Evolutionary conservation across 2,888 invertebrate species (phyloP).

Genomic region (Belgica antarctica): DNA sequence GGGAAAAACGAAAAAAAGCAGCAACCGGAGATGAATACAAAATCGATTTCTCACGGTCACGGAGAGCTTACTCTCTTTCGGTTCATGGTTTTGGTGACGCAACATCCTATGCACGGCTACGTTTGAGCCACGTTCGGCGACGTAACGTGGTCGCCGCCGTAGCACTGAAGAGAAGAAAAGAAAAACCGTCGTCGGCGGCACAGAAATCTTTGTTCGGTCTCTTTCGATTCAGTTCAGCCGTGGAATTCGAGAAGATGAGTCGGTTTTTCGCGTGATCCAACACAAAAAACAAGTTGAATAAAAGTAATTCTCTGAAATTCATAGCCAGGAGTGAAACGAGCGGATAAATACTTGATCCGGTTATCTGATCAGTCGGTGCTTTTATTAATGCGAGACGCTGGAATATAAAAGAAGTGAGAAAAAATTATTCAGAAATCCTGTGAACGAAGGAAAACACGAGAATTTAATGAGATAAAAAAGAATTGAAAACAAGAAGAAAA

Average conservation of each 20-base stretch:
- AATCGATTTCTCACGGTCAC: slow-evolving; percentile 29
- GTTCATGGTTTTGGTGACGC: neutral
- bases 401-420: slow-evolving; percentile 27
- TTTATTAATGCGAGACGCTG: neutral
- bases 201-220: neutral
- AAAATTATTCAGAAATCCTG: neutral
- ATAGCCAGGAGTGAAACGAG: slow-evolving; percentile 13
- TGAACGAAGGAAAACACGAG: neutral
- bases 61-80: neutral
- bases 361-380: slow-evolving; percentile 13
- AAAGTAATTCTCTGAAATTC: slow-evolving; percentile 22
- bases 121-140: neutral
- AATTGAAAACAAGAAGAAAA: slow-evolving; percentile 13
- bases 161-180: neutral
- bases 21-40: neutral
- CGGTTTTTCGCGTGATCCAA: slow-evolving; percentile 10
- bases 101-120: neutral
- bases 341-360: slow-evolving; percentile 11
- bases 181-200: neutral
- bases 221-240: slow-evolving; percentile 26
- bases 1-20: neutral
- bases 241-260: slow-evolving; percentile 28
- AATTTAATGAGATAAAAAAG: slow-evolving; percentile 10
- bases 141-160: neutral
- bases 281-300: slow-evolving; percentile 2